These are phyloP conservation scores for Tenualosa thibaudeaui DNA, from an alignment of 2,797 vertebrate genomes.

Conservation along the genomic window DNA sequence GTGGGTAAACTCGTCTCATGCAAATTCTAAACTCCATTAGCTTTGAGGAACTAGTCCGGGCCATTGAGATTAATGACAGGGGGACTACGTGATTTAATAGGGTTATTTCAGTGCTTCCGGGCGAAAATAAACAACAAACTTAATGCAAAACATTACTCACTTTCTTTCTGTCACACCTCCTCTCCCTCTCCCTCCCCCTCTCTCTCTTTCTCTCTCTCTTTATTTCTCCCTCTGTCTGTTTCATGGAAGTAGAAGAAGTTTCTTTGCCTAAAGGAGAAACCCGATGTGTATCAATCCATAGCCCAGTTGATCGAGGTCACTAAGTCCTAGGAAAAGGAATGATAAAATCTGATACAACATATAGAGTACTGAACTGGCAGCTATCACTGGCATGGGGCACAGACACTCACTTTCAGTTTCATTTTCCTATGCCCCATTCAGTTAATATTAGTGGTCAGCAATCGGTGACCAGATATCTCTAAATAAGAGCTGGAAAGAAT, in stretches of 20 bases:
- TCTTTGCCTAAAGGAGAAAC: background rate
- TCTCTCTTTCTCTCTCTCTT: slow-evolving; percentile 42
- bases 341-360: no score
- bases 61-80: slow-evolving; percentile 82
- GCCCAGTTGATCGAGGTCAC: no score
- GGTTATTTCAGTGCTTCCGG: slow-evolving; percentile 79
- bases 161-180: slow-evolving; percentile 67
- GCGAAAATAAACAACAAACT: slow-evolving; percentile 79
- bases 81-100: slow-evolving; percentile 82
- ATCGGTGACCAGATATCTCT: no score
- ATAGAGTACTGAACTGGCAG: no score
- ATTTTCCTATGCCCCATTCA: no score
- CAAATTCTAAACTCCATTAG: slow-evolving; percentile 85
- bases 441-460: no score
- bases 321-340: no score
- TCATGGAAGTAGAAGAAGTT: background rate
- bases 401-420: no score
- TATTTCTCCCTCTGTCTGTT: background rate
- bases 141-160: slow-evolving; percentile 82
- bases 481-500: background rate
- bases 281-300: no score
- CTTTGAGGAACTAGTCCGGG: slow-evolving; percentile 79
- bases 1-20: slow-evolving; percentile 81
- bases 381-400: no score
- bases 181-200: slow-evolving; percentile 51